Base-by-base conservation (phyloP, 2,888 invertebrate species). In the Electrophaes corylata region DNA sequence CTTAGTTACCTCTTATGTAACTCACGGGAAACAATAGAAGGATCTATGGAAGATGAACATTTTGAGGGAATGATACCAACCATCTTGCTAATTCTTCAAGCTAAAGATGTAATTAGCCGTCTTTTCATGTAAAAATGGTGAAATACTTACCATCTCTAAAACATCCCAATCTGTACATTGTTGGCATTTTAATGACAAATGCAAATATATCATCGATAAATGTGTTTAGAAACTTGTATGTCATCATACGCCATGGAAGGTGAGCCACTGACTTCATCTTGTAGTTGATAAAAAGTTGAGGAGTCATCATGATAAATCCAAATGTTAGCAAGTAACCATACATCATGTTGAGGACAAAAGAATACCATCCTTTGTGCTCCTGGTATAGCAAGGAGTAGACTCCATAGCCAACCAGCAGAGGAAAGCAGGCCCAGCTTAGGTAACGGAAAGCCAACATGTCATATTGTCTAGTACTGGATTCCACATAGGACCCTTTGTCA, bases 231-330 rank as follows among this genome's bases (percentile, higher is more conserved):
- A 99, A 99, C 93, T 99, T 99, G 87, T 99, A 99, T 8, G 99
- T 98, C 94, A 99, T 95, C 99, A 99, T 99, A 60, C 99, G 94
- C 99, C 99, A 99, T 3, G 99, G 99, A 72, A 99, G 93, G 92
- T 99, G 99, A 8, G 99, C 99, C 1, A 99, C 99, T 14, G 99
- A 99, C 83, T 99, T 99, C 72, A 99, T 87, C 88, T 99, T 99
- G 91, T 99, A 99, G 92, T 99, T 99, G 72, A 99, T 99, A 82
- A 99, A 99, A 62, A 99, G 91, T 87, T 99, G 99, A 4, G 99
- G 99, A n/a, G 99, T 99, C 99, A 99, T 99, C 97, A 99, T 98
- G 57, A 99, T 99, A 84, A 99, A 99, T 61, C 99, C 98, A 84
- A 99, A 99, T 1, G 99, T 99, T 58, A 99, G 92, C 57, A 99